phyloP scores from a whole-genome alignment of 2,797 vertebrate species.

The Manis javanica region DNA sequence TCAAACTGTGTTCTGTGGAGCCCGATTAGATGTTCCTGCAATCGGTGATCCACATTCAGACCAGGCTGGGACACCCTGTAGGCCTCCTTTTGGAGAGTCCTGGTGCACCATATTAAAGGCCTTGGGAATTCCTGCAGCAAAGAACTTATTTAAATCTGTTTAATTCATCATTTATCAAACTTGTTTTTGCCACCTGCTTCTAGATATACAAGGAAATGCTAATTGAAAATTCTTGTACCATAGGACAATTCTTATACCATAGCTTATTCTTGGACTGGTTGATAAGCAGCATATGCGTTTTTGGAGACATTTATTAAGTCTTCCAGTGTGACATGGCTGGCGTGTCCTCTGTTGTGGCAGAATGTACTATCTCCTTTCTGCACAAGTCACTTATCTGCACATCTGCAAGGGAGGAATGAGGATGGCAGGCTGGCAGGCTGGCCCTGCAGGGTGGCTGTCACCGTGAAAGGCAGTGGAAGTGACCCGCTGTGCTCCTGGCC shows the following conservation, averaged over 20 bases:
- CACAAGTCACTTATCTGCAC: background rate
- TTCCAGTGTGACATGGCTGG: background rate
- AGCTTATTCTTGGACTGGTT: background rate
- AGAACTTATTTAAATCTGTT: background rate
- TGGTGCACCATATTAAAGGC: background rate
- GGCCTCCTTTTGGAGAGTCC: background rate
- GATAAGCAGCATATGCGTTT: background rate
- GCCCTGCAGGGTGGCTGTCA: background rate
- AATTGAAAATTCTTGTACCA: background rate
- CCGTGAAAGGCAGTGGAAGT: background rate
- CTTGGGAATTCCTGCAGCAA: background rate
- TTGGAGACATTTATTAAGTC: background rate
- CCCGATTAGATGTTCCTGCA: background rate
- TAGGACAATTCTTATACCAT: background rate
- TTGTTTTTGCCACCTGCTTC: background rate
- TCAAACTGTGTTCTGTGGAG: background rate
- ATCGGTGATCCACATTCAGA: background rate
- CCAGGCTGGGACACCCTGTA: fast-evolving
- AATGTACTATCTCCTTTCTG: background rate
- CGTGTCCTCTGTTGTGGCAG: background rate
- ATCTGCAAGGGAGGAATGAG: background rate
- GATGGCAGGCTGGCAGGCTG: no score
- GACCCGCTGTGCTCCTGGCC: fast-evolving
- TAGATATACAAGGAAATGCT: background rate
- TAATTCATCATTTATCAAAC: background rate